Evolutionary conservation across 2,797 vertebrate genomes (phyloP).

Genomic region (Betta splendens): DNA sequence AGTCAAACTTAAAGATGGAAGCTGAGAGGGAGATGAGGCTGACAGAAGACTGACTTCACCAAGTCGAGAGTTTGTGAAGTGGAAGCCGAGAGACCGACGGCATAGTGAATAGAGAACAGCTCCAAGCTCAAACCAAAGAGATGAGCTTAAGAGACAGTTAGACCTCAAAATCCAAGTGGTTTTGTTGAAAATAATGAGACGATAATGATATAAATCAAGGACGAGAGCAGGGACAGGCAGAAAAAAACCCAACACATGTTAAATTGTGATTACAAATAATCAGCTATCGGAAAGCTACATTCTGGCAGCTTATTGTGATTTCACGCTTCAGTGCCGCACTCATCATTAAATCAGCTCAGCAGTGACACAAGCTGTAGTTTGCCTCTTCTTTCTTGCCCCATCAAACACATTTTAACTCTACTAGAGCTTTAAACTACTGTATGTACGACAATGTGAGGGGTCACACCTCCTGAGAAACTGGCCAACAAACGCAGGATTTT

Average conservation of each 20-base stretch:
- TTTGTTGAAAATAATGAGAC: not conserved
- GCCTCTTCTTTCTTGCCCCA: not conserved
- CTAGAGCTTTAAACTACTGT: too few relatives aligned
- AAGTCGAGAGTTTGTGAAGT: not conserved
- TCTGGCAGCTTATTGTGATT: not conserved
- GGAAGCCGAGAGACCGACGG: not conserved
- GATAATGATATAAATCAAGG: not conserved
- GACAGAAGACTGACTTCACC: not conserved
- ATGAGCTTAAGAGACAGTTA: not conserved
- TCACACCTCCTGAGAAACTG: too few relatives aligned
- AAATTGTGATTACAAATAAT: not conserved
- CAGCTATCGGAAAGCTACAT: not conserved
- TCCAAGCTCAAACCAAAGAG: not conserved
- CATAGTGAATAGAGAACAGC: slow-evolving; percentile 1
- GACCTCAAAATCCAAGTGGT: not conserved
- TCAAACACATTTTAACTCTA: not conserved
- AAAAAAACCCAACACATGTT: not conserved
- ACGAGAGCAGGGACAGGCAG: not conserved
- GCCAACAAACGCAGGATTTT: too few relatives aligned
- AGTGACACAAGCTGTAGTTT: not conserved
- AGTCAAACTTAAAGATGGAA: not conserved
- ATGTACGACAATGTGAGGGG: too few relatives aligned
- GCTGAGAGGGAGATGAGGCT: not conserved
- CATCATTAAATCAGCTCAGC: not conserved
- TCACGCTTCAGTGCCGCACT: not conserved